These are phyloP conservation scores for Wiebesia pumilae DNA, from an alignment of 1,140 invertebrate genomes.

Conservation along the genomic window DNA sequence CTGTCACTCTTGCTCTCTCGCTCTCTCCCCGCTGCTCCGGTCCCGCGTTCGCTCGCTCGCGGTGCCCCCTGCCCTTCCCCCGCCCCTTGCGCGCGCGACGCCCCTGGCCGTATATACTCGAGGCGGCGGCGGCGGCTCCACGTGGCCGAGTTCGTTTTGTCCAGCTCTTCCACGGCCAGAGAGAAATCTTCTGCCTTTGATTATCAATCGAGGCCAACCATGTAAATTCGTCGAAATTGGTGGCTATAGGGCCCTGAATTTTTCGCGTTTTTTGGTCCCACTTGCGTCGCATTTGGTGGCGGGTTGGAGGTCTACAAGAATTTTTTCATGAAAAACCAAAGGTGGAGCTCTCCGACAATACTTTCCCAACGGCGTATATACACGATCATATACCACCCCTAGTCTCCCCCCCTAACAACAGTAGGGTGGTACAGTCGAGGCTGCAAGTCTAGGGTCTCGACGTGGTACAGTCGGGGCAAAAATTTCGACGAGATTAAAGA, in stretches of 20 bases:
- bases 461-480: conserved; percentile 60
- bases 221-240: conserved; percentile 72
- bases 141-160: conserved; percentile 70
- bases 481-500: conserved; percentile 45
- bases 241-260: conserved; percentile 62
- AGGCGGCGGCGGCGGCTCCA: conserved; percentile 2
- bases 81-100: conserved; percentile 58
- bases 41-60: conserved; percentile 62
- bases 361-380: conserved; percentile 72
- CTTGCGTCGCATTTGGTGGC: conserved; percentile 41
- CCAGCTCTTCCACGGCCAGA: conserved; percentile 63
- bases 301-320: conserved; percentile 48
- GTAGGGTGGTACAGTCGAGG: conserved; percentile 73
- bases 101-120: conserved; percentile 74
- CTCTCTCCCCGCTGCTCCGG: conserved; percentile 55
- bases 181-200: conserved; percentile 62
- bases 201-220: conserved; percentile 41
- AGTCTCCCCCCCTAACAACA: conserved; percentile 74
- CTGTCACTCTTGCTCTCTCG: not conserved
- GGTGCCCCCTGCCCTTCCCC: conserved; percentile 54
- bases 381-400: conserved; percentile 76
- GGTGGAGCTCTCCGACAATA: conserved; percentile 74
- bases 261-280: conserved; percentile 67
- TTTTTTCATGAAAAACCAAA: conserved; percentile 71
- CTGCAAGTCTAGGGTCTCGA: conserved; percentile 64